Base-by-base conservation (phyloP, 2,797 vertebrate genomes). In the Pangasius mekongensis region DNA sequence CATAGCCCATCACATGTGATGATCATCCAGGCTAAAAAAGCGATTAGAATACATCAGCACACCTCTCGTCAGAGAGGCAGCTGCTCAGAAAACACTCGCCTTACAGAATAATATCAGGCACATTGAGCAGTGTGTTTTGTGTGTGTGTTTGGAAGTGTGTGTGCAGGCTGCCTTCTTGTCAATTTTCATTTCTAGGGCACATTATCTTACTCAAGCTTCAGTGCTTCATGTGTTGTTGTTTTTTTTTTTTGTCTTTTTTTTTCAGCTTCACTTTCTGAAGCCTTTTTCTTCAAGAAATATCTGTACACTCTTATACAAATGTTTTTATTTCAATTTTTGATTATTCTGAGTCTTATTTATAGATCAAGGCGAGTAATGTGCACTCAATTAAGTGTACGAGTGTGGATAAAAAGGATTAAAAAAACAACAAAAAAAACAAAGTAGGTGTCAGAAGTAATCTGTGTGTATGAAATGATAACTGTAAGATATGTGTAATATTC, bases 11-110 rank as follows among this genome's bases (percentile, higher is more conserved):
- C 93, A 92, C 88, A 86, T 91, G 83, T 73, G 80, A 91, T 92
- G 93, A 78, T 92, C 91, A 94, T 89, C 88, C 91, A 86, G 69
- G 91, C 88, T 92, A 87, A 89, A 74, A 91, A 93, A 91, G 89
- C 92, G 91, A 93, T 94, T 93, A 92, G 86, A 92, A 92, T 92
- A 93, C 90, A 93, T 93, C 91, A 93, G 91, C 88, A 88, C 91
- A 92, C 91, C 92, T 93, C 92, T 89, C 88, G 89, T 92, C 92
- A 93, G 87, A 89, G 88, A 90, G 90, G 87, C 87, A 94, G 91
- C 91, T 94, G 87, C 90, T 92, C 85, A 88, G 91, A 92, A 93
- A 93, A 92, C 85, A 78, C 87, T 89, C 90, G 86, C 92, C 86
- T 87, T 92, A 92, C 91, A 91, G 93, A 92, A 94, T 93, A 93